Evolutionary conservation across 2,888 invertebrate species (phyloP), one percentile per base, ranked within the genome.

Genomic region (Andrena praecox): DNA sequence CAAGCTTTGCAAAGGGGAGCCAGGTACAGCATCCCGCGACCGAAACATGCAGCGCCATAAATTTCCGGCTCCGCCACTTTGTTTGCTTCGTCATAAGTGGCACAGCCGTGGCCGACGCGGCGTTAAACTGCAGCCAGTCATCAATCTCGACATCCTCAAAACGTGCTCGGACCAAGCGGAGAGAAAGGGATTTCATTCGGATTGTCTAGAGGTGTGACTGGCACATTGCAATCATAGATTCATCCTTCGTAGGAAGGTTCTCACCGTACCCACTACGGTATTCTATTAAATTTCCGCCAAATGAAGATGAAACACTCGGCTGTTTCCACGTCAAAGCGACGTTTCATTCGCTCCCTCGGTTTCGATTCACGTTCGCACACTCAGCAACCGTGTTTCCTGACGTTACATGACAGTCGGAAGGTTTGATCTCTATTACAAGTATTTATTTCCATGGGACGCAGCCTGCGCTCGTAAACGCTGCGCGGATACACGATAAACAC

Each of bases 31-130:
- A 35, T 29, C 29, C 16, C 66, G 16, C 35, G 52, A 35, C 27
- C 52, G 20, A 42, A 16, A 42, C 42, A 42, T 42, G 42, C 48
- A 42, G 31, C 33, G 20, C 48, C 56, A 70, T 80, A 79, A 79
- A 80, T 80, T 66, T 79, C 48, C 24, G 35, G 42, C n/a, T 63
- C 56, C 60, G 80, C 80, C 70, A 79, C 64, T 79, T 80, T 79
- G 79, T 60, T 70, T 42, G 42, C 60, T 24, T 20, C 42, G 48
- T 27, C 50, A 24, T 64, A 80, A 80, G 70, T 70, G 64, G 80
- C 59, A 79, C 79, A 20, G 50, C 60, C 62, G 27, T 62, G 35
- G 35, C 20, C 24, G 27, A 20, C 31, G 31, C 54, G 50, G 35
- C 31, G 33, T 52, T 27, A 35, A 42, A 33, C 20, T 29, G 63